These are phyloP conservation scores for Teinopalpus imperialis DNA, from an alignment of 2,888 invertebrate species.

Conservation along the genomic window DNA sequence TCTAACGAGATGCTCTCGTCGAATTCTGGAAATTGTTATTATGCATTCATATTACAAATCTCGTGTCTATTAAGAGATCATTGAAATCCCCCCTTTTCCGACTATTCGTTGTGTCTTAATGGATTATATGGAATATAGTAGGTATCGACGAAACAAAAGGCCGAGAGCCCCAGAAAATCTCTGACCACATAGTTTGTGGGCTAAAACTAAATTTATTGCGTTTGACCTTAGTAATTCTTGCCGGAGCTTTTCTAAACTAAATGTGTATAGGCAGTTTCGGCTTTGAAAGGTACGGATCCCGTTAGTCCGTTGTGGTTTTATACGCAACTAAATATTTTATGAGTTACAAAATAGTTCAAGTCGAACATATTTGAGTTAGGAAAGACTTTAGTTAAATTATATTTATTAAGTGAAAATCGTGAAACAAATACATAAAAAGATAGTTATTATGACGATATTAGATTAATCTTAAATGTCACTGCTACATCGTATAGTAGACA, in stretches of 20 bases:
- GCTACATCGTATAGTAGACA: too few relatives aligned
- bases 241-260: conserved; percentile 71
- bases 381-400: not conserved
- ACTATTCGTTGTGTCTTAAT: conserved; percentile 77
- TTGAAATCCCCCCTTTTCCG: conserved; percentile 66
- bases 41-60: conserved; percentile 68
- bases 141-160: conserved; percentile 78
- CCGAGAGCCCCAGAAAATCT: conserved; percentile 66
- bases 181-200: conserved; percentile 74
- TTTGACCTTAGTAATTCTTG: conserved; percentile 79
- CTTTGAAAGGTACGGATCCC: conserved; percentile 65
- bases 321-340: conserved; percentile 75
- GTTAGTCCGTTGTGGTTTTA: conserved; percentile 66
- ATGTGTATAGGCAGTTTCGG: conserved; percentile 68
- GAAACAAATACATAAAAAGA: too few relatives aligned
- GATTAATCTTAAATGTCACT: not conserved
- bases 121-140: conserved; percentile 77
- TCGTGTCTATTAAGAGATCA: conserved; percentile 71
- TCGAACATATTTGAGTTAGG: conserved; percentile 17
- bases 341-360: conserved; percentile 68
- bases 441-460: too few relatives aligned
- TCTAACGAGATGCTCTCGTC: too few relatives aligned
- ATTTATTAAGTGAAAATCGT: not conserved
- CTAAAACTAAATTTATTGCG: conserved; percentile 80
- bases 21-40: not conserved